These are phyloP conservation scores for Petromus typicus DNA, from an alignment of 2,113 vertebrate genomes.

Conservation along the genomic window DNA sequence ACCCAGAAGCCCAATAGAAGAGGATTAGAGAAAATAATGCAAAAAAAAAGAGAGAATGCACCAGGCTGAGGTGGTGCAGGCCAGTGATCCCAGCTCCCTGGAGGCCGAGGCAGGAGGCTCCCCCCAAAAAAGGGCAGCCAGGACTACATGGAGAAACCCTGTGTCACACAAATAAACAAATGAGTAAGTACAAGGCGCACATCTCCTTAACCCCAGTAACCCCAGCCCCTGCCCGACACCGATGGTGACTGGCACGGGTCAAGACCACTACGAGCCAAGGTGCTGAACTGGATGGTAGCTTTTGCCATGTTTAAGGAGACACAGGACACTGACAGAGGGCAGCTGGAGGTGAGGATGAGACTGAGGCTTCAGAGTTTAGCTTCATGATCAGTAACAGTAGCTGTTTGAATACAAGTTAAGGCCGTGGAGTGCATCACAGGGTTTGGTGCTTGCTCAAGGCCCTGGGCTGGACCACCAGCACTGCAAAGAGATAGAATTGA, in stretches of 20 bases:
- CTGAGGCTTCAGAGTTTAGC: neutral
- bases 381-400: neutral
- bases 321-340: neutral
- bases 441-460: neutral
- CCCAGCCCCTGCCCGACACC: neutral
- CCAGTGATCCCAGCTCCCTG: neutral
- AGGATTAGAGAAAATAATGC: neutral
- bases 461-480: neutral
- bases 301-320: neutral
- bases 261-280: neutral
- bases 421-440: too few species aligned
- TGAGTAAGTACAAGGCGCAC: neutral
- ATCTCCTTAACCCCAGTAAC: neutral
- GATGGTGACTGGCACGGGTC: neutral
- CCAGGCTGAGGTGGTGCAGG: neutral
- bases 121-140: neutral
- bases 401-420: neutral
- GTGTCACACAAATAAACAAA: neutral
- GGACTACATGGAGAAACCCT: neutral
- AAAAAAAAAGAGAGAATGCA: neutral
- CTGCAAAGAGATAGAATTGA: neutral
- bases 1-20: neutral
- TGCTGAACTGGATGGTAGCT: neutral
- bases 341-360: too few species aligned
- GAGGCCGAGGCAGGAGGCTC: neutral